Base-by-base conservation (phyloP, 2,888 invertebrate genomes). In the Pristionchus japonicus region DNA sequence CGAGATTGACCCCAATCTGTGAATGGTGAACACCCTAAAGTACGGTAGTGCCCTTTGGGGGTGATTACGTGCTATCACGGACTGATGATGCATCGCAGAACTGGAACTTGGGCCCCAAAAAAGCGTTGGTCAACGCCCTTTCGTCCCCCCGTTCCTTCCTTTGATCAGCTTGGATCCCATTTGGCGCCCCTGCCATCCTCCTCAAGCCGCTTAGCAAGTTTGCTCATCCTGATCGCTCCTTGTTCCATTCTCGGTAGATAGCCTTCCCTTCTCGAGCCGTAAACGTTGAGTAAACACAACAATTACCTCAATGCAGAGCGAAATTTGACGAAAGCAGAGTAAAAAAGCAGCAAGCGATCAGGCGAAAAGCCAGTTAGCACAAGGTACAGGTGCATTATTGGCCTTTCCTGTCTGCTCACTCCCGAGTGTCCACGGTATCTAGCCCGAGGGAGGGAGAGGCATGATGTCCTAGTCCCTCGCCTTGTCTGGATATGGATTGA, bases 161-260 rank as follows among this genome's bases (percentile, higher is more conserved):
- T 43, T 43, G 27, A 40, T 37, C 70, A 37, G 70, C n/a, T n/a
- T n/a, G n/a, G n/a, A n/a, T 23, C 37, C 70, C 37, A 40, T 43
- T 77, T 77, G n/a, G 77, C 23, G 20, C 37, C 34, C 27, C 27
- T 13, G 23, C n/a, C 31, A 43, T 9, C 15, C 3, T 67, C 34
- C 13, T 13, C 43, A n/a, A 77, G 77, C 77, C 77, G 77, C 77
- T 77, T 77, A 77, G 77, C 77, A 77, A 77, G 77, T 77, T 77
- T 40, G 27, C 77, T 34, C 52, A 52, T 83, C 52, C 52, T 52
- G 34, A 34, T 40, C 27, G 0, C 23, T 52, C 52, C 52, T 83
- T 83, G 23, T 31, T 49, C 82, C 23, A 47, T 20, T 80, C 23
- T 34, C 82, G 52, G 27, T 17, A 83, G 34, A 83, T 83, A 31